phyloP scores from a whole-genome alignment of 2,113 vertebrate species.

The Vidua macroura region DNA sequence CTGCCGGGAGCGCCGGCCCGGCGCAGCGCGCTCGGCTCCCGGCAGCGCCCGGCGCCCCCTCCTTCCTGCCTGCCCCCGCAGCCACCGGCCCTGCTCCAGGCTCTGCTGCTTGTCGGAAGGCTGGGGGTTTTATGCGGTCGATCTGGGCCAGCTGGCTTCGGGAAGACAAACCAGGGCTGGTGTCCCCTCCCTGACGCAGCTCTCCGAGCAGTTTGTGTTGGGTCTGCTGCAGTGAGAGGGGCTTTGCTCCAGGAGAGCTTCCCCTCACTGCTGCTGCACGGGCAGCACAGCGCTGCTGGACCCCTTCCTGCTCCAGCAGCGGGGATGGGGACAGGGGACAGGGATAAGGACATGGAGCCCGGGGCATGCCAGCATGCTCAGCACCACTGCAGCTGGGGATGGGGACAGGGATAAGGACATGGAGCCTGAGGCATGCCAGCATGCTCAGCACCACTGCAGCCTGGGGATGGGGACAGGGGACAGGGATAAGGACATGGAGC shows the following conservation, averaged over 20 bases:
- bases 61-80: background rate
- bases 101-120: background rate
- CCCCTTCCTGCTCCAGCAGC: background rate
- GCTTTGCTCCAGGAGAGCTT: background rate
- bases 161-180: background rate
- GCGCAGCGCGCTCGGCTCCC: background rate
- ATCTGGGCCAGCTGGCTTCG: background rate
- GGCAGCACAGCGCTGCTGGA: background rate
- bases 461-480: background rate
- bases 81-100: background rate
- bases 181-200: fast-evolving
- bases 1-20: background rate
- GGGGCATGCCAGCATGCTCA: background rate
- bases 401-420: background rate
- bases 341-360: background rate
- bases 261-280: fast-evolving
- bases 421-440: background rate
- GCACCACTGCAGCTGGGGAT: background rate
- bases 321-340: background rate
- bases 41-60: background rate
- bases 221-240: background rate
- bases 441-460: background rate
- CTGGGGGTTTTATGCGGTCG: background rate
- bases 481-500: background rate
- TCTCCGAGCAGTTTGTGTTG: background rate